Base-by-base conservation (phyloP, 2,797 vertebrate species). In the Nasua narica region DNA sequence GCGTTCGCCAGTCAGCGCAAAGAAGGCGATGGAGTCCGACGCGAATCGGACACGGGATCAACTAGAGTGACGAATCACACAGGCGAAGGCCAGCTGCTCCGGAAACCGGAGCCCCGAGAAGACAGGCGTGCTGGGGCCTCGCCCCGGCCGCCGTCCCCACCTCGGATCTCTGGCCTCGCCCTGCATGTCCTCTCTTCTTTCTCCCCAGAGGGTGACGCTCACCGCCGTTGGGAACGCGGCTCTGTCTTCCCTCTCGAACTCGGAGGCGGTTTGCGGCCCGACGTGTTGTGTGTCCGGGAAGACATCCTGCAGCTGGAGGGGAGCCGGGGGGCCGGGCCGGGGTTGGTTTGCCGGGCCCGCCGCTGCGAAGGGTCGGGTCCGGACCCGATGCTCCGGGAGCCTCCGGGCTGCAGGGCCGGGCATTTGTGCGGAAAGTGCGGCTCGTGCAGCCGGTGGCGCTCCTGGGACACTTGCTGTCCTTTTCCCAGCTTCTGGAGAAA, bases 211-310 rank as follows among this genome's bases (percentile, higher is more conserved):
- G 29, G 60, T 32, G 29, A 8, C 23, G 35, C 76, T 23, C 0
- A 10, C 29, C 0, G 9, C 14, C 4, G 3, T 5, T 16, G 23
- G 0, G 2, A 0, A 2, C 1, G 5, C 2, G 0, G 21, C 3
- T 7, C 21, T 7, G 13, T 16, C 3, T 21, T 21, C 25, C 11
- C 37, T 72, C 35, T 25, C 2, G 9, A 25, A 5, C 5, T 13
- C 23, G 2, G 67, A 40, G 4, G 35, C 21, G 2, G 11, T 7
- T 9, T 18, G 29, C 67, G 46, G 8, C n/a, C 1, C 74, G 19
- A 21, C 32, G 21, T 8, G 0, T 11, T 29, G 14, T 0, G 6
- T 10, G 10, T n/a, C n/a, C n/a, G n/a, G n/a, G n/a, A 1, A 43
- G 35, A 65, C 85, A 52, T 15, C 14, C 40, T 67, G 65, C 65